These are phyloP conservation scores for Rhizomys pruinosus DNA, from an alignment of 2,113 vertebrate species.

Conservation along the genomic window DNA sequence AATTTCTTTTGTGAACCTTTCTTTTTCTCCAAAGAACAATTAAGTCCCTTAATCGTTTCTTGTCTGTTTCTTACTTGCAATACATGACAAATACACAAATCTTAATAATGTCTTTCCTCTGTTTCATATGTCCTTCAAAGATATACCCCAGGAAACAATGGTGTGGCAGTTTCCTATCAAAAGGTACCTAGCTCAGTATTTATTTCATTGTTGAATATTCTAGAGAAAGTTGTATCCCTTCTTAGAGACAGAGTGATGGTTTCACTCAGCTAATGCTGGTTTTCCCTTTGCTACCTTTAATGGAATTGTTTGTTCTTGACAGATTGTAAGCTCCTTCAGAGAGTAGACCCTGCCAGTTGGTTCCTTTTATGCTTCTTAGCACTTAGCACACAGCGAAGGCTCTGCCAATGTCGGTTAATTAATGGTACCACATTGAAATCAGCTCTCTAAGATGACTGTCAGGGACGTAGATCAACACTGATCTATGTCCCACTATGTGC, in stretches of 20 bases:
- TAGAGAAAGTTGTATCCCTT: not conserved
- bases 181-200: not conserved
- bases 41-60: not conserved
- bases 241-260: not conserved
- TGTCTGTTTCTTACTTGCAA: not conserved
- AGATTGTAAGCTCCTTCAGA: not conserved
- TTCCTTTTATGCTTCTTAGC: slow-evolving; percentile 1
- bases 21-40: not conserved
- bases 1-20: not conserved
- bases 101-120: not conserved
- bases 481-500: slow-evolving; percentile 1
- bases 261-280: not conserved
- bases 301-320: not conserved
- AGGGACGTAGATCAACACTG: not conserved
- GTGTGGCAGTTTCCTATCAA: not conserved
- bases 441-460: not conserved
- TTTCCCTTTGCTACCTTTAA: slow-evolving; percentile 13
- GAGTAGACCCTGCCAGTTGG: not conserved
- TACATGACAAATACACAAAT: not conserved
- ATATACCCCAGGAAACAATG: not conserved
- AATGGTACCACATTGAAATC: not conserved
- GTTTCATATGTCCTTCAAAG: not conserved
- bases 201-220: not conserved
- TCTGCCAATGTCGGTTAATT: not conserved
- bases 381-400: not conserved